Evolutionary conservation across 2,797 vertebrate species (phyloP).

Genomic region (Cyclopterus lumpus): DNA sequence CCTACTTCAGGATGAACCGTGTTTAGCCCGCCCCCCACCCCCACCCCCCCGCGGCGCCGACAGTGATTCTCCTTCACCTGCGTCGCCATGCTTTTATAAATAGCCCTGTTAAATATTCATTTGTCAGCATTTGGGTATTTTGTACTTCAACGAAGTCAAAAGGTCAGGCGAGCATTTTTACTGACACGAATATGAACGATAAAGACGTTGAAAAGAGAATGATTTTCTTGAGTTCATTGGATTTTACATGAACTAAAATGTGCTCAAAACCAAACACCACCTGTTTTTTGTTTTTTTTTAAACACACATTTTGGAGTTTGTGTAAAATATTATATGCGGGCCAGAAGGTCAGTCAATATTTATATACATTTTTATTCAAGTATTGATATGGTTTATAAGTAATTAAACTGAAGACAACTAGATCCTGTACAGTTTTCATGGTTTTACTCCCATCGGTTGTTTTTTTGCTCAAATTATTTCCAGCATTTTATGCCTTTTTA

Average conservation of each 20-base stretch:
- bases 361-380: no score
- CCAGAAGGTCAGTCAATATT: not conserved
- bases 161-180: constrained; percentile 38
- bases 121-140: constrained; percentile 67
- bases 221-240: not conserved
- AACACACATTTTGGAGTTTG: not conserved
- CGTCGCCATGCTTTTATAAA: constrained; percentile 68
- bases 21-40: constrained; percentile 23
- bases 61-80: constrained; percentile 72
- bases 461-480: not conserved
- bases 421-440: not conserved
- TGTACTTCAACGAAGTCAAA: constrained; percentile 68
- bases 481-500: not conserved
- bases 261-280: not conserved
- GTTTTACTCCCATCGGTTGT: not conserved
- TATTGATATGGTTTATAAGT: no score
- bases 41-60: constrained; percentile 63
- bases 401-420: not conserved
- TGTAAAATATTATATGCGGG: not conserved
- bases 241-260: not conserved
- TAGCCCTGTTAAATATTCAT: constrained; percentile 77
- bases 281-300: no score
- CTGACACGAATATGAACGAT: not conserved
- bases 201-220: not conserved
- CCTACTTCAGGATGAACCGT: constrained; percentile 33